A percentile compares a stretch with the other conserved stretches of the same genome.
These are phyloP conservation scores for Aplochiton taeniatus DNA, from an alignment of 2,797 vertebrate genomes.

Conservation along the genomic window DNA sequence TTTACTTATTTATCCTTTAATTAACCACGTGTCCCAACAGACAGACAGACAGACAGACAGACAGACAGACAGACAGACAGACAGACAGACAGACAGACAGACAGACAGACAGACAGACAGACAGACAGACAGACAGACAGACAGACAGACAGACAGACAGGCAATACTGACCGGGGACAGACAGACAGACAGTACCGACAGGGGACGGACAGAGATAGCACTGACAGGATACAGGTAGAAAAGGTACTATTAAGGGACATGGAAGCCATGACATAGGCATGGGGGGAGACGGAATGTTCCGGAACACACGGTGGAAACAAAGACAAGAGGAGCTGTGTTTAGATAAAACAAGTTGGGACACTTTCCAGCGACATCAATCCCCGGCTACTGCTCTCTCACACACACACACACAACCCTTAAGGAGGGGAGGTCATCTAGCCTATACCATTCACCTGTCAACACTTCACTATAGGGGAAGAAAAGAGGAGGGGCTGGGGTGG, in stretches of 20 bases:
- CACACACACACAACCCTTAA: not conserved
- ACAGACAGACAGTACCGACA: not conserved
- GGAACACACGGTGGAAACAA: not conserved
- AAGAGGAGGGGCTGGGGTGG: no score
- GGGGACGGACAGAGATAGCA: not conserved
- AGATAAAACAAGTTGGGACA: not conserved
- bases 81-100: not conserved
- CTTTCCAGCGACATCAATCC: not conserved
- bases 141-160: not conserved
- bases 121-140: not conserved
- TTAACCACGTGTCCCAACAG: no score
- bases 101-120: not conserved
- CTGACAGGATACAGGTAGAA: not conserved
- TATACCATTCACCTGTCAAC: no score
- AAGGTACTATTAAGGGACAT: not conserved
- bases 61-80: not conserved
- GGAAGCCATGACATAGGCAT: not conserved
- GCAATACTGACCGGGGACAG: not conserved
- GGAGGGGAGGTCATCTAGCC: not conserved
- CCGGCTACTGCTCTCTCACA: no score
- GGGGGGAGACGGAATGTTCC: not conserved
- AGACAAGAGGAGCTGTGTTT: not conserved
- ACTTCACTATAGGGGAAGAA: no score
- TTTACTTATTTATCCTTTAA: no score
- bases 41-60: not conserved